phyloP scores from a whole-genome alignment of 23 tunicate species.

The Aplidium turbinatum region DNA sequence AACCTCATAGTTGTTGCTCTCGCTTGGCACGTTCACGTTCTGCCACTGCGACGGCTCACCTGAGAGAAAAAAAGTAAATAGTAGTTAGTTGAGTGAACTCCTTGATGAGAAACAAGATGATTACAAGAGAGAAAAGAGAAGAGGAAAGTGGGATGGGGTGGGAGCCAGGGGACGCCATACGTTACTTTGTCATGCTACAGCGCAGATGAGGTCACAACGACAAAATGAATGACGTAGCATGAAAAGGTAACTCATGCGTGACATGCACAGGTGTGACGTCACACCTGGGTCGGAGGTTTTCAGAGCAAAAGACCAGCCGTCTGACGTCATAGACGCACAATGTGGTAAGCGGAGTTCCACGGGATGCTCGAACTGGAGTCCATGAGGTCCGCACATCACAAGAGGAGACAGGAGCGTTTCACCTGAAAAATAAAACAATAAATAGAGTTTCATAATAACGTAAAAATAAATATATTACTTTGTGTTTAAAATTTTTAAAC shows the following conservation, averaged over 20 bases:
- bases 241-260: constrained; percentile 41
- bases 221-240: constrained; percentile 7
- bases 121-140: neutral
- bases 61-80: constrained; percentile 12
- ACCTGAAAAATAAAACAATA: constrained; percentile 52
- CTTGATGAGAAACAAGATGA: neutral
- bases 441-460: too few relatives aligned
- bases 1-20: constrained; percentile 64
- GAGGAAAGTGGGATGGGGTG: neutral
- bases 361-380: constrained; percentile 96
- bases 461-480: too few relatives aligned
- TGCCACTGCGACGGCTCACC: constrained; percentile 95
- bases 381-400: constrained; percentile 99
- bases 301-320: constrained; percentile 98
- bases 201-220: neutral
- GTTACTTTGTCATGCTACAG: constrained; percentile 42
- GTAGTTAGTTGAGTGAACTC: neutral
- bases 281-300: constrained; percentile 80
- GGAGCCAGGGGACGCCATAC: constrained; percentile 20
- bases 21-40: constrained; percentile 69
- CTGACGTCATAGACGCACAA: constrained; percentile 99
- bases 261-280: constrained; percentile 49
- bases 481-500: too few relatives aligned
- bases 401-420: constrained; percentile 97
- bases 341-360: constrained; percentile 98